A percentile compares a stretch with the other conserved stretches of the same genome.
Conservation (phyloP, 1,140 invertebrate species). For the Meloidogyne hapla region DNA sequence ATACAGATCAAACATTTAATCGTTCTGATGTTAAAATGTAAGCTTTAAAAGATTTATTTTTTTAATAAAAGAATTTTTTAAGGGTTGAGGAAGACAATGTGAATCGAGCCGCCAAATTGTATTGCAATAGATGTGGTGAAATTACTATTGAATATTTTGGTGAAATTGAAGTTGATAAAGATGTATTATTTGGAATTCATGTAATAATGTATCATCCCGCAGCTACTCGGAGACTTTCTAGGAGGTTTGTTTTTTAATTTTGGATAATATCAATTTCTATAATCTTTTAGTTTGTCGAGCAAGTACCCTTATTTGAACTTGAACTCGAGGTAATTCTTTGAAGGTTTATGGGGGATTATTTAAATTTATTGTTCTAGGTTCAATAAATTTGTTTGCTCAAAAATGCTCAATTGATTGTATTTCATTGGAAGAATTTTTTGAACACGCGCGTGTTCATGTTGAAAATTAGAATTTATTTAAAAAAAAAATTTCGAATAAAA, state of each 20-base stretch:
- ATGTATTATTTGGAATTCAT: not conserved
- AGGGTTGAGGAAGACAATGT: not conserved
- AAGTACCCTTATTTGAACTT: conserved; percentile 15
- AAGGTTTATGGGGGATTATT: not conserved
- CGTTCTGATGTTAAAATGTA: not conserved
- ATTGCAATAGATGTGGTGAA: not conserved
- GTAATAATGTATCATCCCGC: not conserved
- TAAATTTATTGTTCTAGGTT: not conserved
- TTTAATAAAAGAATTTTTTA: not conserved
- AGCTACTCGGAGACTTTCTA: not conserved
- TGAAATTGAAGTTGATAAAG: not conserved
- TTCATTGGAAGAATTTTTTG: not conserved
- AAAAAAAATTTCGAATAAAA: not conserved
- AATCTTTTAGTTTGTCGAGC: not conserved
- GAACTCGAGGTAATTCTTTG: not conserved
- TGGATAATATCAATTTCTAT: not conserved
- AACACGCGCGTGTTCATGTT: not conserved
- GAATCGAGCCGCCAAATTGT: not conserved
- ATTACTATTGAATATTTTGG: not conserved
- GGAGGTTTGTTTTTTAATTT: not conserved
- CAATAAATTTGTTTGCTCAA: conserved; percentile 11
- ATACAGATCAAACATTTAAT: not conserved
- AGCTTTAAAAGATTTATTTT: too few species aligned
- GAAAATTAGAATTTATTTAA: not conserved
- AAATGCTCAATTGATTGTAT: not conserved